Percentiles rank a stretch among this genome's conserved stretches.
These are phyloP conservation scores for Drosophila cognata DNA, from an alignment of 2,888 invertebrate species.

Conservation along the genomic window DNA sequence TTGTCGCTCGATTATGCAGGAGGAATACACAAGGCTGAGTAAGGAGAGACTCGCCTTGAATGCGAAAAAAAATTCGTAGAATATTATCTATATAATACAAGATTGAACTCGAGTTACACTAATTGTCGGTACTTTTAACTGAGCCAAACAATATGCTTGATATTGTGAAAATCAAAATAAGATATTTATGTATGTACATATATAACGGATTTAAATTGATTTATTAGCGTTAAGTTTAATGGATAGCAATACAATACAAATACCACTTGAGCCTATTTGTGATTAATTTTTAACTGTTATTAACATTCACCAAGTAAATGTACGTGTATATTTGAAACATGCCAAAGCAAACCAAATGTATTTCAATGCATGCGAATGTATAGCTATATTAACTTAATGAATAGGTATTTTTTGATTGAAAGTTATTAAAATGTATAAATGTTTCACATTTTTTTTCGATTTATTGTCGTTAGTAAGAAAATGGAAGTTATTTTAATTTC, in stretches of 20 bases:
- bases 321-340: conserved; percentile 16
- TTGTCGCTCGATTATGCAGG: conserved; percentile 89
- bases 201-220: conserved; percentile 28
- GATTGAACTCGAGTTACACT: conserved; percentile 55
- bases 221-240: conserved; percentile 54
- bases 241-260: conserved; percentile 13
- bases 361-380: conserved; percentile 1
- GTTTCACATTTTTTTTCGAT: background rate
- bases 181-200: conserved; percentile 29
- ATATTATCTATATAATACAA: background rate
- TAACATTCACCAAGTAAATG: conserved; percentile 19
- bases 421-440: conserved; percentile 5
- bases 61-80: conserved; percentile 65
- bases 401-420: conserved; percentile 1
- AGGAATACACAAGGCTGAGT: conserved; percentile 86
- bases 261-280: conserved; percentile 41
- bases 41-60: conserved; percentile 81
- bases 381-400: background rate
- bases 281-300: conserved; percentile 50
- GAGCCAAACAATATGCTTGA: conserved; percentile 27
- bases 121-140: conserved; percentile 30
- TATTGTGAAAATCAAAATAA: conserved; percentile 32
- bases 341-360: conserved; percentile 25
- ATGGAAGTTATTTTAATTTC: background rate
- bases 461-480: background rate